These are phyloP conservation scores for Criorhina ranunculi DNA, from an alignment of 2,888 invertebrate genomes.

Conservation along the genomic window DNA sequence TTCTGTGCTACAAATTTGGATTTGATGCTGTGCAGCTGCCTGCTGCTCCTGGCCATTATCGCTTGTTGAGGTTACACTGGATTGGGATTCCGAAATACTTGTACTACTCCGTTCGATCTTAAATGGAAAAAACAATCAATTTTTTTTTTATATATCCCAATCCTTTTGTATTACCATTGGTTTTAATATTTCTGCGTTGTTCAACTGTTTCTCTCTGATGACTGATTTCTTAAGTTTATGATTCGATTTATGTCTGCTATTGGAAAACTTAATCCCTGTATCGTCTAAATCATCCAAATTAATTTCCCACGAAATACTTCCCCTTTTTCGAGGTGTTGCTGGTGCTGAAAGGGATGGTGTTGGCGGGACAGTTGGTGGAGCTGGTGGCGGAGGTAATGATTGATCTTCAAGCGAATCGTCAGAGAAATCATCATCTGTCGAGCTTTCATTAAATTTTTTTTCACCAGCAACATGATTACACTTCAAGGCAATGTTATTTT, in stretches of 20 bases:
- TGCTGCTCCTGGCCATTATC: constrained; percentile 74
- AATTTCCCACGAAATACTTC: constrained; percentile 95
- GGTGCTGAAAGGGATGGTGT: constrained; percentile 85
- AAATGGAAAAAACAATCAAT: background rate
- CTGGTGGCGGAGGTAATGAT: constrained; percentile 87
- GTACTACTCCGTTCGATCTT: constrained; percentile 56
- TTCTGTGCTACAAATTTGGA: constrained; percentile 89
- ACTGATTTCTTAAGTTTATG: constrained; percentile 55
- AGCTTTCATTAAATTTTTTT: constrained; percentile 39
- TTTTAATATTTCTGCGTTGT: constrained; percentile 55
- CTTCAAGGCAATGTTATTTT: constrained; percentile 59
- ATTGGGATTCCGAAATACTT: constrained; percentile 84
- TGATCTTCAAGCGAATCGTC: constrained; percentile 92
- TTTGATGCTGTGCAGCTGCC: constrained; percentile 74
- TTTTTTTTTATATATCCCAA: background rate
- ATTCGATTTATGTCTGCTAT: constrained; percentile 49
- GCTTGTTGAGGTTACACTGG: constrained; percentile 90
- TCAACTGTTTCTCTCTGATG: constrained; percentile 55
- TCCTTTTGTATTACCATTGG: constrained; percentile 62
- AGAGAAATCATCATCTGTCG: constrained; percentile 88
- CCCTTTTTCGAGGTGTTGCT: constrained; percentile 89
- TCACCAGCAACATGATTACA: constrained; percentile 40
- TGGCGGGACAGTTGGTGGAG: constrained; percentile 83
- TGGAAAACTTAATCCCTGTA: constrained; percentile 39
- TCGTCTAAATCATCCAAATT: constrained; percentile 87